Conservation (phyloP, 2,797 vertebrate species). For the Florisuga fusca region DNA sequence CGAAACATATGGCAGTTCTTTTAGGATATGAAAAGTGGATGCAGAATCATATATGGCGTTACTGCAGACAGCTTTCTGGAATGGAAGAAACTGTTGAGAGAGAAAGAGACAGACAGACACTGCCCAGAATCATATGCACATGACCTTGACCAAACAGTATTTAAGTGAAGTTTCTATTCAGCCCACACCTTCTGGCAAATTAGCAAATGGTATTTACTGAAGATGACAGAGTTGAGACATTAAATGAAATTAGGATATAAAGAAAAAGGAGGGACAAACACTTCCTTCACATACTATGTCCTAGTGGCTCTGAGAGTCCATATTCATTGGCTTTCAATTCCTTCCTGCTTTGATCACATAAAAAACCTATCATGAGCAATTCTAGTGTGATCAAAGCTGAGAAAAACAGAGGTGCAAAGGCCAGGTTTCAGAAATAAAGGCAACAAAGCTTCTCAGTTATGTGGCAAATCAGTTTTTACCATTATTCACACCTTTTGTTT, state of each 20-base stretch:
- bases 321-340: neutral
- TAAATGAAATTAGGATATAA: neutral
- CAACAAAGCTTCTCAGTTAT: neutral
- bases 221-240: neutral
- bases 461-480: neutral
- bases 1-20: slow-evolving; percentile 46
- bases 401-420: neutral
- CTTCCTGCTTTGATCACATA: slow-evolving; percentile 12
- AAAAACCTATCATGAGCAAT: neutral
- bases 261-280: neutral
- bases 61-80: slow-evolving; percentile 48
- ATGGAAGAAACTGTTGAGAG: slow-evolving; percentile 56
- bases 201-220: neutral
- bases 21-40: slow-evolving; percentile 34
- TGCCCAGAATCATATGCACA: slow-evolving; percentile 11
- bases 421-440: slow-evolving; percentile 28
- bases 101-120: neutral
- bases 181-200: slow-evolving; percentile 28
- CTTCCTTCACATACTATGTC: neutral
- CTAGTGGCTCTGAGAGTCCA: neutral
- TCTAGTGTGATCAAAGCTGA: neutral
- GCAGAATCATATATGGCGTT: slow-evolving; percentile 40
- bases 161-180: neutral
- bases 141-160: slow-evolving; percentile 40
- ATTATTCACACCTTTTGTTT: neutral